A percentile compares a stretch with the other conserved stretches of the same genome.
These are phyloP conservation scores for Tyrophagus putrescentiae DNA, from an alignment of 1,140 invertebrate species.

Conservation along the genomic window DNA sequence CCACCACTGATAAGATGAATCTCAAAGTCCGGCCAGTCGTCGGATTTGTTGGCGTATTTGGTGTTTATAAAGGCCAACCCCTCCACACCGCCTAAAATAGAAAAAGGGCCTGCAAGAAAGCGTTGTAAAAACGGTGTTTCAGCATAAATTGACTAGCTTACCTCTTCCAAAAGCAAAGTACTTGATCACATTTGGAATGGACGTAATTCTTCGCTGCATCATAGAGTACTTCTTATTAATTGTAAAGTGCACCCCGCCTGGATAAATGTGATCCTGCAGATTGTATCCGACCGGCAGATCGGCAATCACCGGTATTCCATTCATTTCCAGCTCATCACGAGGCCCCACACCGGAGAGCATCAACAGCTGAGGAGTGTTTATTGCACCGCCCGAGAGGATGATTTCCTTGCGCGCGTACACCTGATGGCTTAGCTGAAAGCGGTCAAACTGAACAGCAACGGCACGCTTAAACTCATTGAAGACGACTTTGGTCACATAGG, in stretches of 20 bases:
- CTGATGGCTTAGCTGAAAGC: conserved; percentile 45
- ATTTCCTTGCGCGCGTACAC: conserved; percentile 57
- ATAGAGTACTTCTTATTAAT: conserved; percentile 41
- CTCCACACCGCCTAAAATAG: conserved; percentile 62
- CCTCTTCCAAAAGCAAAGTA: conserved; percentile 26
- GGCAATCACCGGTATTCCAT: conserved; percentile 27
- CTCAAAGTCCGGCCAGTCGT: conserved; percentile 78
- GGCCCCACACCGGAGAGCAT: conserved; percentile 85
- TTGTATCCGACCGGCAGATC: conserved; percentile 39
- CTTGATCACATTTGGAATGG: conserved; percentile 42
- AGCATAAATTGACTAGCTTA: conserved; percentile 9
- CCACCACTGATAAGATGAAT: conserved; percentile 68
- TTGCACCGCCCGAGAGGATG: conserved; percentile 59
- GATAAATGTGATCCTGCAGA: conserved; percentile 32
- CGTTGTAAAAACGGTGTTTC: not conserved
- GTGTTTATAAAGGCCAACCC: conserved; percentile 68
- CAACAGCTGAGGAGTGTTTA: conserved; percentile 62
- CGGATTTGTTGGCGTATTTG: conserved; percentile 61
- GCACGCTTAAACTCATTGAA: conserved; percentile 64
- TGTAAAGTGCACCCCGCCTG: conserved; percentile 25
- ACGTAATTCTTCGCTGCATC: conserved; percentile 55
- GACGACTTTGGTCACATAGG: conserved; percentile 64
- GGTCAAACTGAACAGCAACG: conserved; percentile 55
- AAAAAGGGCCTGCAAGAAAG: conserved; percentile 52
- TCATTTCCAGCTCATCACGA: conserved; percentile 37